Evolutionary conservation across 2,797 vertebrate genomes (phyloP), one percentile per base, ranked within the genome.

Genomic region (Gallinago stenura): DNA sequence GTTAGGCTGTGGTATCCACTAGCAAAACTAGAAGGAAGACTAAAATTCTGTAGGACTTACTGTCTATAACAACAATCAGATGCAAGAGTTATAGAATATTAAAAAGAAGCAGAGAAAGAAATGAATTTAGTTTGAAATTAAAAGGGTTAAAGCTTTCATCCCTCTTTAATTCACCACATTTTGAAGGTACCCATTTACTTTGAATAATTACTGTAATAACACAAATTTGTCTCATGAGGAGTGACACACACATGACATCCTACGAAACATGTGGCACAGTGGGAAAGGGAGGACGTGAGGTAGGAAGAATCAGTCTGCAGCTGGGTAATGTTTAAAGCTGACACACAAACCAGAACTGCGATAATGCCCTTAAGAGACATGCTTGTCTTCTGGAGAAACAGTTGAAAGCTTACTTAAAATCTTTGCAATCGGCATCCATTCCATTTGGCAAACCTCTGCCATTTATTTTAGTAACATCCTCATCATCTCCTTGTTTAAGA

Each of bases 401-500:
- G 90, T 97, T 96, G 97, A 97, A 98, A 97, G 97, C 99, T 97
- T 99, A 99, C 99, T 99, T 99, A 98, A 99, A 99, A 97, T 99
- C 99, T 98, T 99, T 99, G 98, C 99, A 99, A 98, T 99, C 99
- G 88, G 99, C 98, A 97, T 99, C 99, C 98, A 99, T 99, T 98
- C 99, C 99, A 83, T 99, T 99, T 95, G 99, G 98, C 91, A 99
- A 98, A 97, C 99, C 98, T 98, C 99, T 99, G 97, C 99, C 99
- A 75, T 99, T 99, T 98, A 99, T 97, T 98, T 99, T 99, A 83
- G 99, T 97, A 86, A 98, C 97, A 96, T 99, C 99, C 54, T 97
- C 98, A 91, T 98, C 99, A 95, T 99, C 99, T 94, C 98, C 98
- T 95, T 99, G 98, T 97, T 99, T 99, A 98, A 99, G 98, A 98